Conservation (phyloP, 2,888 invertebrate genomes). For the Bombylius major region DNA sequence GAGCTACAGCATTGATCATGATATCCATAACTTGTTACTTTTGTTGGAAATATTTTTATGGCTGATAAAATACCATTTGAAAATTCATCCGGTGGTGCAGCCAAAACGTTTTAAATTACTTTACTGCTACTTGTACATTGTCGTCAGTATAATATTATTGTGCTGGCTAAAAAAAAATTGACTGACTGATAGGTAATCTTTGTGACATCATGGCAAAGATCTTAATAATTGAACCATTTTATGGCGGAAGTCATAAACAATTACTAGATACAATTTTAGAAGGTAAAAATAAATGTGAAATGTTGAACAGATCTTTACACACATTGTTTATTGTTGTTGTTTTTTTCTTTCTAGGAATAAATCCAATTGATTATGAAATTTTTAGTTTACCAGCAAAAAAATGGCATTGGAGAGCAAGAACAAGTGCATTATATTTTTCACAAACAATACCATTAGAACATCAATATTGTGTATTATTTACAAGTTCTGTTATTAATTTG, state of each 20-base stretch:
- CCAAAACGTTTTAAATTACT: no score
- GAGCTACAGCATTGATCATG: no score
- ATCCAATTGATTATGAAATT: conserved; percentile 33
- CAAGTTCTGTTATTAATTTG: conserved; percentile 56
- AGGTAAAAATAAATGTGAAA: conserved; percentile 21
- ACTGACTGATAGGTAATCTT: no score
- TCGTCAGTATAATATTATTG: no score
- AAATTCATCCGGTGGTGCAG: no score
- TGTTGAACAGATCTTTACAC: neutral
- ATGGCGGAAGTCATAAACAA: conserved; percentile 59
- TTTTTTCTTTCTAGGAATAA: conserved; percentile 23
- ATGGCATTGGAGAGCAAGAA: conserved; percentile 66
- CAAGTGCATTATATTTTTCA: conserved; percentile 50
- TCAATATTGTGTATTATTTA: conserved; percentile 45
- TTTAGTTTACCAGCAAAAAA: conserved; percentile 54
- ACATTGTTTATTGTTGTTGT: neutral
- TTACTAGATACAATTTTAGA: conserved; percentile 43
- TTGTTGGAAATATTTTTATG: no score
- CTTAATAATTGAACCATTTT: conserved; percentile 56
- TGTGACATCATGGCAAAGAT: conserved; percentile 24
- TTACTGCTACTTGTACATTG: no score
- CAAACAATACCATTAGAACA: conserved; percentile 44
- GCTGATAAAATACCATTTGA: no score
- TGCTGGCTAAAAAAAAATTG: no score
- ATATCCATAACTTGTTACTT: no score